Conservation (phyloP, 2,113 vertebrate genomes). For the Prietella phreatophila region DNA sequence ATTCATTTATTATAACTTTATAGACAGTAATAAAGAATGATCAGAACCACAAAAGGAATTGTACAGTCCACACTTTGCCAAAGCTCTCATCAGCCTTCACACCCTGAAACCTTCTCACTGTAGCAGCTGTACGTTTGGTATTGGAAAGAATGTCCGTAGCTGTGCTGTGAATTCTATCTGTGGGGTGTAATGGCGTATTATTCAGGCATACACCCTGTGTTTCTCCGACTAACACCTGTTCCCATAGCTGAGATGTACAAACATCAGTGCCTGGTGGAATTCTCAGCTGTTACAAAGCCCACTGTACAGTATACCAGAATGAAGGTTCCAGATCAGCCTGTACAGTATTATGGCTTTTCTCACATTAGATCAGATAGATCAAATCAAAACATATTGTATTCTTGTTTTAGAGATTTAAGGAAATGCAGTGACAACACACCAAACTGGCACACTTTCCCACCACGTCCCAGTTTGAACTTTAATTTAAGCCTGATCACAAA, state of each 20-base stretch:
- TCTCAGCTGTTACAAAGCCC: constrained; percentile 13
- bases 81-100: background rate
- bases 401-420: background rate
- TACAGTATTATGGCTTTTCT: background rate
- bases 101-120: background rate
- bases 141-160: constrained; percentile 14
- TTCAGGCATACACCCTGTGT: background rate
- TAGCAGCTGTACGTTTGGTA: background rate
- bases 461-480: background rate
- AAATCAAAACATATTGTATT: background rate
- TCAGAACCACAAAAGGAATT: background rate
- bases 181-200: background rate
- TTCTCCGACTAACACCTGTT: constrained; percentile 12
- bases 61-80: background rate
- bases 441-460: background rate
- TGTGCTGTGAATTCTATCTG: background rate
- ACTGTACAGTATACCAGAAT: background rate
- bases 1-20: background rate
- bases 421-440: background rate
- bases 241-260: background rate
- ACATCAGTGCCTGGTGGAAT: background rate
- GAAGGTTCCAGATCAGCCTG: background rate
- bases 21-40: background rate
- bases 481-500: background rate
- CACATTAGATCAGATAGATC: background rate